Conservation (phyloP, 1,140 invertebrate species). For the Melanaphis sacchari region DNA sequence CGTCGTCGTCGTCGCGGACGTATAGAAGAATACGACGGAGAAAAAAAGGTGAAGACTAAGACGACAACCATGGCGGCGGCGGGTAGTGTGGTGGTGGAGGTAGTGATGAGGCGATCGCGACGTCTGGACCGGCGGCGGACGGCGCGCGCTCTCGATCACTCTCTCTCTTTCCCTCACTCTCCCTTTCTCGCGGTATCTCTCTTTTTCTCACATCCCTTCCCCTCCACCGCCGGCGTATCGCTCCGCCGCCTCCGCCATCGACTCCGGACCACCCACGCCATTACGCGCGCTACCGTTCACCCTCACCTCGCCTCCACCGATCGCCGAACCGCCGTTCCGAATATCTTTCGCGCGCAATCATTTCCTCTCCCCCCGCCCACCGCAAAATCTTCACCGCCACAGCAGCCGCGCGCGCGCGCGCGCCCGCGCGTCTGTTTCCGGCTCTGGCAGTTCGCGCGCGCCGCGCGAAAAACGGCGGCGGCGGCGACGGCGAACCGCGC, state of each 20-base stretch:
- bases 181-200: not conserved
- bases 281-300: not conserved
- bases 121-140: not conserved
- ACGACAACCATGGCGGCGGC: not conserved
- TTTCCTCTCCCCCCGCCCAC: not conserved
- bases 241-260: no score
- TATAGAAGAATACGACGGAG: not conserved
- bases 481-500: not conserved
- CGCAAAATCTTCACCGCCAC: not conserved
- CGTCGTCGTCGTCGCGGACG: not conserved
- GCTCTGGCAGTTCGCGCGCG: slow-evolving; percentile 23
- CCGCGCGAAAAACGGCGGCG: not conserved
- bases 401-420: not conserved
- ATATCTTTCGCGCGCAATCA: slow-evolving; percentile 13
- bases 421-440: not conserved
- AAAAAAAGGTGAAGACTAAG: no score
- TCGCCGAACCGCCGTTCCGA: not conserved
- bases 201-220: not conserved
- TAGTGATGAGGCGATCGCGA: not conserved
- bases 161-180: slow-evolving; percentile 8
- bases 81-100: no score
- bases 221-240: no score
- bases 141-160: not conserved
- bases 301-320: not conserved
- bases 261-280: not conserved